Evolutionary conservation across 2,797 vertebrate species (phyloP).

Genomic region (Anguilla pacifica): DNA sequence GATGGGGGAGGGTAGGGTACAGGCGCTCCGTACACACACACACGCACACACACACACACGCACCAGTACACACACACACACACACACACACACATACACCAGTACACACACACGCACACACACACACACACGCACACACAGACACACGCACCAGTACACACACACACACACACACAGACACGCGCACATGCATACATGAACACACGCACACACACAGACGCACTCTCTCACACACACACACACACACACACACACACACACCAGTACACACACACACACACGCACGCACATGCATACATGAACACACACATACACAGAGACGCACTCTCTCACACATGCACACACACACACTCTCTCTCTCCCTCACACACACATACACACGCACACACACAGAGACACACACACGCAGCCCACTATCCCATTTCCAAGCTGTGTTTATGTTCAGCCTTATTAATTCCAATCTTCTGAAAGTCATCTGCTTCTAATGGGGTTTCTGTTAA

Average conservation of each 20-base stretch:
- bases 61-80: background rate
- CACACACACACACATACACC: slow-evolving; percentile 2
- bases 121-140: background rate
- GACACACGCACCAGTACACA: background rate
- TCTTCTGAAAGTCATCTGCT: slow-evolving; percentile 9
- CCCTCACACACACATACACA: background rate
- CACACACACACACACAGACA: background rate
- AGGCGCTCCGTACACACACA: slow-evolving; percentile 22
- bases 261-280: background rate
- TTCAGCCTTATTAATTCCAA: background rate
- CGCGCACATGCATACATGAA: background rate
- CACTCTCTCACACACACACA: background rate
- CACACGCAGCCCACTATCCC: background rate
- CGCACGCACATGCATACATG: no score
- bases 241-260: slow-evolving; percentile 3
- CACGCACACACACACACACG: slow-evolving; percentile 27
- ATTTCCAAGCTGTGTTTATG: background rate
- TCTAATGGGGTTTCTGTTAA: background rate
- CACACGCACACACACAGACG: slow-evolving; percentile 26
- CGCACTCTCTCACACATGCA: background rate
- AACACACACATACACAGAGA: no score
- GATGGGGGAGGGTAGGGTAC: slow-evolving; percentile 74
- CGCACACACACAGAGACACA: slow-evolving; percentile 13
- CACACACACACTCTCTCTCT: slow-evolving; percentile 27
- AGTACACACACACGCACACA: background rate